Percentiles rank a stretch among this genome's conserved stretches.
Evolutionary conservation across 2,797 vertebrate species (phyloP).

Genomic region (Argya squamiceps): DNA sequence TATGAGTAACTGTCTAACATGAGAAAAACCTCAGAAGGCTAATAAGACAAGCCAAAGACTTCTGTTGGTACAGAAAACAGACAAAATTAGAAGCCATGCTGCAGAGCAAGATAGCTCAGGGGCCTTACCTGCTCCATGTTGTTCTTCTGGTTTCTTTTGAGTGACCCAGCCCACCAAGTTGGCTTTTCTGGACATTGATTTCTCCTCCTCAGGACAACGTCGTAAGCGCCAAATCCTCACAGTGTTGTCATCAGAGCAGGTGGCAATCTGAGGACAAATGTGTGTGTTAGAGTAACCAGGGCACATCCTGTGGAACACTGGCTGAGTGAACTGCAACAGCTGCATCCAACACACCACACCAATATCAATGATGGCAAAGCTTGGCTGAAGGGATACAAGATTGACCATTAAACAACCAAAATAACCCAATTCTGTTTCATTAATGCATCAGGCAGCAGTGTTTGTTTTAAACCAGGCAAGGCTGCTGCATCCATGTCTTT

Average conservation of each 20-base stretch:
- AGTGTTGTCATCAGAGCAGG: conserved; percentile 96
- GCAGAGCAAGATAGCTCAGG: neutral
- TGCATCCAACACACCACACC: fast-evolving
- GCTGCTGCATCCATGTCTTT: neutral
- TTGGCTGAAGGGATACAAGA: neutral
- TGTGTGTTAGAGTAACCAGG: neutral
- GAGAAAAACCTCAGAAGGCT: neutral
- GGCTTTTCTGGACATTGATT: conserved; percentile 69
- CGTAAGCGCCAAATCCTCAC: conserved; percentile 90
- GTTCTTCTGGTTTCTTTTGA: conserved; percentile 71
- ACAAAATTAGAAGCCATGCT: neutral
- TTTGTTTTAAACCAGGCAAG: neutral
- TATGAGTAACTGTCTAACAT: neutral
- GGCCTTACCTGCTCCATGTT: conserved; percentile 47
- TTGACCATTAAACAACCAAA: neutral
- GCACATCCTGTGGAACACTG: neutral
- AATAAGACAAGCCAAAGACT: neutral
- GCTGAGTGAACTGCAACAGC: neutral
- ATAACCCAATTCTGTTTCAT: neutral
- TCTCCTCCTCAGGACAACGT: conserved; percentile 64
- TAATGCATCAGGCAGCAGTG: neutral
- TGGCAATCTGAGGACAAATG: conserved; percentile 83
- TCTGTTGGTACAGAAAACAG: neutral
- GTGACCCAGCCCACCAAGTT: conserved; percentile 85
- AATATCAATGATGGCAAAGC: neutral